Evolutionary conservation across 2,797 vertebrate genomes (phyloP), one percentile per base, ranked within the genome.

Genomic region (Gymnopithys bicolor): DNA sequence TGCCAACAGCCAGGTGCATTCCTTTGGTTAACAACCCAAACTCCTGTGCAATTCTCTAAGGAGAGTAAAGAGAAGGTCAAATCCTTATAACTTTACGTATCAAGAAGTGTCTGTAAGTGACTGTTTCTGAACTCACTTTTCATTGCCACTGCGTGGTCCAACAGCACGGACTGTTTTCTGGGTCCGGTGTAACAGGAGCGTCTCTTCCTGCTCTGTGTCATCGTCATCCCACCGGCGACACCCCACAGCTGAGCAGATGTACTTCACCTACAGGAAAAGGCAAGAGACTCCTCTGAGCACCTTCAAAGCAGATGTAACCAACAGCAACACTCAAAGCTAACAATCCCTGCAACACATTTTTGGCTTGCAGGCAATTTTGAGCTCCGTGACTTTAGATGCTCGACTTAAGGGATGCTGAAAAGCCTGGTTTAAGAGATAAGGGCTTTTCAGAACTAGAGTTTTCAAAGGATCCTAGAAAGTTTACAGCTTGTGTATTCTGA

Each of bases 131-230:
- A 1, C 99, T 94, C 95, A 99, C 99, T 99, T 99, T 96, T 99
- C 99, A 25, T 97, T 98, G 94, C 99, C 99, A 1, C 98, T 99
- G 43, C 99, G 99, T 7, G 99, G 99, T 53, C 98, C 98, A 30
- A 99, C 99, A 13, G 99, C 99, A 82, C 99, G 97, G 23, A 99
- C 99, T 0, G 99, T 99, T 97, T 99, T 99, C 98, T 99, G 99
- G 17, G 99, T 99, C 82, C 99, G 98, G 70, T 99, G 99, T 53
- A 99, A 97, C 33, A 99, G 97, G 13, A 99, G 98, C 16, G 99
- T 98, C 66, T 99, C 99, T 85, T 99, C 99, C 16, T 98, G 95
- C 24, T 99, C 98, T 3, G 97, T 32, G 41, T 99, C 98, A 5
- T 99, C 99, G 0, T 98, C 98, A 14, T 98, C 98, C 99, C 99